These are phyloP conservation scores for Hydriomena furcata DNA, from an alignment of 2,888 invertebrate species.

Conservation along the genomic window DNA sequence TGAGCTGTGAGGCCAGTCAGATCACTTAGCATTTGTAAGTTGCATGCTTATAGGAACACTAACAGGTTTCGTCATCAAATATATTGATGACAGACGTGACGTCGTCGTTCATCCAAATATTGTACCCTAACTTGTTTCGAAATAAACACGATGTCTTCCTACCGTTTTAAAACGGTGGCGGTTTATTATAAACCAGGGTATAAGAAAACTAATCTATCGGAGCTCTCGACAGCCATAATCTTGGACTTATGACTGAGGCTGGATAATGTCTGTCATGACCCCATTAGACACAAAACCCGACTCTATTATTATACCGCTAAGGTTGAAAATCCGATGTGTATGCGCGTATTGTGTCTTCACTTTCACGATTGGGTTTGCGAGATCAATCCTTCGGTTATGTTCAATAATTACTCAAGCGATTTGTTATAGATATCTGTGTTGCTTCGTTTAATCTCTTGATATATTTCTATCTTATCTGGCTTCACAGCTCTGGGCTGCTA, in stretches of 20 bases:
- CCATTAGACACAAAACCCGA: background rate
- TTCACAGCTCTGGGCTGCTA: no score
- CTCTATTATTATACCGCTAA: background rate
- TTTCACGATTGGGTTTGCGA: slow-evolving; percentile 27
- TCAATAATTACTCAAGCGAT: slow-evolving; percentile 11
- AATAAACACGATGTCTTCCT: no score
- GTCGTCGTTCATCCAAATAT: no score
- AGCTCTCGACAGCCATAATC: slow-evolving; percentile 38
- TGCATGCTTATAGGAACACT: no score
- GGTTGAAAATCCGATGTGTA: slow-evolving; percentile 10
- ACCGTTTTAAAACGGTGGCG: background rate
- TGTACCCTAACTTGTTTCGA: no score
- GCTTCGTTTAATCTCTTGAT: no score
- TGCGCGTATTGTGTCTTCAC: slow-evolving; percentile 6
- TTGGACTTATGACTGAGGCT: slow-evolving; percentile 34
- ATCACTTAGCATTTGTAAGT: no score
- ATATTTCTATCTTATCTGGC: no score
- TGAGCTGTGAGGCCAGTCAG: no score
- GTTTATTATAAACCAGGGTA: background rate
- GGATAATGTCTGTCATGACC: slow-evolving; percentile 43
- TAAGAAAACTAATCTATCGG: slow-evolving; percentile 39
- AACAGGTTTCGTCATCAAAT: no score
- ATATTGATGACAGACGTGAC: no score
- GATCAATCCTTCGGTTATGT: slow-evolving; percentile 17
- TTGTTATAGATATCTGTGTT: no score